Conservation (phyloP, 2,888 invertebrate species). For the Melinaea marsaeus region DNA sequence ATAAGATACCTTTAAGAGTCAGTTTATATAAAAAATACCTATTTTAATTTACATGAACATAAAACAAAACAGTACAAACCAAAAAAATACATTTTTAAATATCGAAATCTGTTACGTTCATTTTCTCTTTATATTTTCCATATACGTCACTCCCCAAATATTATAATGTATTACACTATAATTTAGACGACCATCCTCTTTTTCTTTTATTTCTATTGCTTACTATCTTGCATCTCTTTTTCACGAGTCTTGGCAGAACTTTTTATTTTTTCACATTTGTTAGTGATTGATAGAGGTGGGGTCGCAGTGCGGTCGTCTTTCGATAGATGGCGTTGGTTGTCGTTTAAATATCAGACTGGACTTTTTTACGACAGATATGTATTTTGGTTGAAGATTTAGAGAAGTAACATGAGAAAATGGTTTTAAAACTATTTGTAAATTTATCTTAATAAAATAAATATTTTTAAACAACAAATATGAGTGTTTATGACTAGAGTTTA, state of each 20-base stretch:
- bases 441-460: no score
- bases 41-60: no score
- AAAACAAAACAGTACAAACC: no score
- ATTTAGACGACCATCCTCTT: slow-evolving; percentile 57
- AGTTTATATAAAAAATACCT: no score
- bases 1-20: no score
- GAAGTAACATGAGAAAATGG: not conserved
- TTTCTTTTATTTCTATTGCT: slow-evolving; percentile 26
- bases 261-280: slow-evolving; percentile 56
- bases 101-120: no score
- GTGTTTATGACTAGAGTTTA: no score
- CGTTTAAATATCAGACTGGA: slow-evolving; percentile 14
- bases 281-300: slow-evolving; percentile 48
- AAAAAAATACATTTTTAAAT: no score
- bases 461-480: no score
- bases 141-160: slow-evolving; percentile 52
- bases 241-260: slow-evolving; percentile 38
- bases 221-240: slow-evolving; percentile 41
- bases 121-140: slow-evolving; percentile 35
- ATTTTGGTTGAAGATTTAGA: not conserved
- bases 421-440: no score
- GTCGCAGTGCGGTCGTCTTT: slow-evolving; percentile 7
- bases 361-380: not conserved
- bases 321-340: slow-evolving; percentile 24
- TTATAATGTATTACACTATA: slow-evolving; percentile 69